Evolutionary conservation across 1,140 invertebrate species (phyloP), one percentile per base, ranked within the genome.

Genomic region (Papilio dardanus): DNA sequence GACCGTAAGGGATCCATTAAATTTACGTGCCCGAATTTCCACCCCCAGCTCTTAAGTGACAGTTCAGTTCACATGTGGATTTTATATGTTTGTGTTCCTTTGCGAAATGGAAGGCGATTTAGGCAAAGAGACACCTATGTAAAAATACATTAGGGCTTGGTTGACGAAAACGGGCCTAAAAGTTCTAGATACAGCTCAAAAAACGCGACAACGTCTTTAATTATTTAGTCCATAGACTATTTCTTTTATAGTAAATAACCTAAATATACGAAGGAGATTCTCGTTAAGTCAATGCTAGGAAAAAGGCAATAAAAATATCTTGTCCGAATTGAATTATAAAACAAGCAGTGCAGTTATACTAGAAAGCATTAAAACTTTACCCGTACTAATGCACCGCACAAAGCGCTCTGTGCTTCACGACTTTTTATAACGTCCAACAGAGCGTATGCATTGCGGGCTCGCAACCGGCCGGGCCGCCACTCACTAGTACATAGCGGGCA

Each of bases 311-410:
- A 28, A 62, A 62, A 62, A 4, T 28, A 62, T 62, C 21, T 62
- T 62, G 54, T 62, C 54, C 54, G 6, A 67, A 19, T 67, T 67
- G 6, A 67, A 67, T 66, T 66, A 28, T 67, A 67, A 35, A 46
- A 24, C 67, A 35, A 71, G 24, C 37, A 42, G 31, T n/a, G 37
- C 24, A 40, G 68, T 71, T 42, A 46, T 28, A 28, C 65, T n/a
- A n/a, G n/a, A 31, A 67, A 33, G 16, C 28, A 40, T 42, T 40
- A 24, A 37, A 69, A 69, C 67, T 69, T 69, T 40, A 21, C 31
- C 31, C 67, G 37, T 40, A 69, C 67, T 62, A 62, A 69, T 69
- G 33, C 19, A 69, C n/a, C 1, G 40, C 68, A 50, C 68, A 71
- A 71, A 71, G 28, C 69, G 69, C 21, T 50, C 42, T 14, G 69